Percentiles rank a stretch among this genome's conserved stretches.
phyloP scores from a whole-genome alignment of 37 sponge, comb jelly and placozoan species.

The Geodia barretti region DNA sequence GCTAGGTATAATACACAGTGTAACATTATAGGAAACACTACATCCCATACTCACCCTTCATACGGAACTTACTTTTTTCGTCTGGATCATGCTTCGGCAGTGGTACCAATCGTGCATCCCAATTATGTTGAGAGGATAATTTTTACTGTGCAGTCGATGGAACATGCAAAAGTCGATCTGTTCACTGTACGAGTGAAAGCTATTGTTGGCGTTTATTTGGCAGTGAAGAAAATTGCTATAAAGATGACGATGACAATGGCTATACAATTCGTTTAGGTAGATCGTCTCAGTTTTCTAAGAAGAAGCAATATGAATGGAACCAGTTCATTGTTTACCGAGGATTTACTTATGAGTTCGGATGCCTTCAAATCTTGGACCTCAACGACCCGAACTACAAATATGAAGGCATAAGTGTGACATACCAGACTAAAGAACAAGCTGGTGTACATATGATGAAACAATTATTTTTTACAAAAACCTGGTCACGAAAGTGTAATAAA shows the following conservation, averaged over 20 bases:
- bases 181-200: neutral
- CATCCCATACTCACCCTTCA: too few species aligned
- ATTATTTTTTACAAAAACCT: neutral
- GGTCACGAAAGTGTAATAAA: neutral
- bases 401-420: neutral
- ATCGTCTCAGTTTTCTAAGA: neutral
- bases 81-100: neutral
- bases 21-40: too few species aligned
- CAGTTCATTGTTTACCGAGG: neutral
- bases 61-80: too few species aligned
- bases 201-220: neutral
- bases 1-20: too few species aligned
- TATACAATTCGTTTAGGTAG: neutral
- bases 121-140: neutral
- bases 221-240: neutral
- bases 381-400: slow-evolving; percentile 2
- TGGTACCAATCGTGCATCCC: neutral
- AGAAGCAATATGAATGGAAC: neutral
- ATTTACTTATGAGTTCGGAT: slow-evolving; percentile 1
- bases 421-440: neutral
- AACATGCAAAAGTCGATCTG: neutral
- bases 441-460: neutral
- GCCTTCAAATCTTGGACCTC: neutral
- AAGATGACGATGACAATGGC: neutral
- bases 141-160: neutral